Evolutionary conservation across 2,888 invertebrate genomes (phyloP).

Genomic region (Arrhopalites spinosus): DNA sequence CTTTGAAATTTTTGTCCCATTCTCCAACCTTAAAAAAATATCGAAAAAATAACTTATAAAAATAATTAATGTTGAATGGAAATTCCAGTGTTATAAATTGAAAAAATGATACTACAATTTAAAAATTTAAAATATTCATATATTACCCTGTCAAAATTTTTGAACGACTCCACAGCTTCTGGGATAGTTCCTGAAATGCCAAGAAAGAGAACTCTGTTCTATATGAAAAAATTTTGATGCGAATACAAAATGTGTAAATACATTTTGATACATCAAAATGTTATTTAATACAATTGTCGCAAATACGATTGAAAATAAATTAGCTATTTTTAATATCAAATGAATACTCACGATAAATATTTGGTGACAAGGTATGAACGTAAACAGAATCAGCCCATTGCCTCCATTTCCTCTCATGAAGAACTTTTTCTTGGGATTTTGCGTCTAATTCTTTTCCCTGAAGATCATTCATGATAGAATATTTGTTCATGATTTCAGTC

Average conservation of each 20-base stretch:
- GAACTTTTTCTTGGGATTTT: constrained; percentile 57
- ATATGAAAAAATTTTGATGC: no score
- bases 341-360: constrained; percentile 97
- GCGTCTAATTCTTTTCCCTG: constrained; percentile 35
- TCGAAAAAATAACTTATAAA: not conserved
- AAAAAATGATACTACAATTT: no score
- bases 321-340: no score
- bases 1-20: constrained; percentile 87
- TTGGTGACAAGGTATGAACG: constrained; percentile 93
- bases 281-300: no score
- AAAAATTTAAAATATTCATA: not conserved
- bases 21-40: constrained; percentile 70
- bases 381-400: constrained; percentile 90
- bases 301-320: no score
- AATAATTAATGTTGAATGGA: not conserved
- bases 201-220: no score
- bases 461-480: constrained; percentile 79
- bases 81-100: no score
- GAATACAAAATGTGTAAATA: no score
- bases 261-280: no score
- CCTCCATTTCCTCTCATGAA: constrained; percentile 90
- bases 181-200: no score
- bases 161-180: constrained; percentile 89
- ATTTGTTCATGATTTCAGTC: constrained; percentile 82
- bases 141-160: constrained; percentile 81